A percentile compares a stretch with the other conserved stretches of the same genome.
Conservation (phyloP, 1,140 invertebrate species). For the Globodera ellingtonae region DNA sequence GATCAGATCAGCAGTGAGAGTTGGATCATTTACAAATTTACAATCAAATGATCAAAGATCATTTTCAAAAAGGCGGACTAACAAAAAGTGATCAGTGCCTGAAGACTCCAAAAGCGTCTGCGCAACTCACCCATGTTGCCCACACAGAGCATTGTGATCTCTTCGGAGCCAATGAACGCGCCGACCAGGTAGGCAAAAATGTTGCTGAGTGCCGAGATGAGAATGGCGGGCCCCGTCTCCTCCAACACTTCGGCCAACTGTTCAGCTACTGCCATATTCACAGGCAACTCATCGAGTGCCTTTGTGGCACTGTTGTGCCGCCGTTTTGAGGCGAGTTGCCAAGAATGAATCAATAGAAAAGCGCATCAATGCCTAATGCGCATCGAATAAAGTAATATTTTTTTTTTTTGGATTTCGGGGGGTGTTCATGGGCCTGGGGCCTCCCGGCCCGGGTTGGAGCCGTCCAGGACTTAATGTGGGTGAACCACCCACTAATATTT, state of each 20-base stretch:
- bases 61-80: too few relatives aligned
- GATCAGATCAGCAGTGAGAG: too few relatives aligned
- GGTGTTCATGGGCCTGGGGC: background rate
- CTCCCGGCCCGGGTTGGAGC: background rate
- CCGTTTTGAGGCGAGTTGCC: slow-evolving; percentile 36
- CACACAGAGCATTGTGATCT: slow-evolving; percentile 54
- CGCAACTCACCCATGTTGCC: slow-evolving; percentile 33
- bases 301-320: slow-evolving; percentile 27
- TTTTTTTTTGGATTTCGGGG: background rate
- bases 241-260: slow-evolving; percentile 42
- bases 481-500: too few relatives aligned
- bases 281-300: background rate
- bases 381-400: background rate
- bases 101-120: too few relatives aligned
- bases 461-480: background rate
- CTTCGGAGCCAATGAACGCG: slow-evolving; percentile 55
- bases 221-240: slow-evolving; percentile 57
- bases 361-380: slow-evolving; percentile 52
- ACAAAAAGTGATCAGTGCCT: too few relatives aligned
- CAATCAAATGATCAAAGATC: too few relatives aligned
- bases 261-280: background rate
- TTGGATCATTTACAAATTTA: too few relatives aligned
- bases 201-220: slow-evolving; percentile 59
- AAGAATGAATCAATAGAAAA: slow-evolving; percentile 56
- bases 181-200: slow-evolving; percentile 55